Base-by-base conservation (phyloP, 2,797 vertebrate species). In the Leucoraja ocellata region DNA sequence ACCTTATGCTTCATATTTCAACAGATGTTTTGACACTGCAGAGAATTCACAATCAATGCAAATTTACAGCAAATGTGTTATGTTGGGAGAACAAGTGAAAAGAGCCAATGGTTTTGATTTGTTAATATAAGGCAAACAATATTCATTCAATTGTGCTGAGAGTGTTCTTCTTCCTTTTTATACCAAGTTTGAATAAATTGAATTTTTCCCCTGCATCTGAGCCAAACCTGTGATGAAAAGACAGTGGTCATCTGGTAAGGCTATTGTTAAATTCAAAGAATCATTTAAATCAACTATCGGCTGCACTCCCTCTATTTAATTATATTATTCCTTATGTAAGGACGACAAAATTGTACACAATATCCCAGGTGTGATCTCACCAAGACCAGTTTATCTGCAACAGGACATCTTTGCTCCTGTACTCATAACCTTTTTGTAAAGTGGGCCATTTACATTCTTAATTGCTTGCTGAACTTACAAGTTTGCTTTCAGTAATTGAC, bases 151-250 rank as follows among this genome's bases (percentile, higher is more conserved):
- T 88, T 4, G 61, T 86, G 83, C 25, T 54, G 36, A 54, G 23
- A 2, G 46, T 46, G 46, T 46, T 3, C 2, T 25, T 1, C 10
- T 25, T 46, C 14, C 28, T 91, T 46, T 28, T 91, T 54, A 9
- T 4, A 76, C 28, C 39, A 74, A 74, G 39, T 39, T 92, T 54
- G 76, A 76, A 76, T 74, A 76, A 92, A 92, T 91, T 91, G 36
- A 9, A 74, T 28, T 39, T 23, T 76, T 23, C 13, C 25, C 54
- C 36, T 76, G 71, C 58, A 74, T 92, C 39, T 58, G 39, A 3
- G 36, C 39, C 71, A 92, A 76, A 39, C n/a, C 14, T 91, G 23
- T n/a, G 10, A 28, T 28, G 39, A 91, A n/a, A 9, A 54, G 39
- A 46, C 10, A 74, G n/a, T 25, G 4, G 21, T 54, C 71, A 92